Percentiles rank a stretch among this genome's conserved stretches.
Evolutionary conservation across 1,140 invertebrate species (phyloP).

Genomic region (Matsumurasca onukii): DNA sequence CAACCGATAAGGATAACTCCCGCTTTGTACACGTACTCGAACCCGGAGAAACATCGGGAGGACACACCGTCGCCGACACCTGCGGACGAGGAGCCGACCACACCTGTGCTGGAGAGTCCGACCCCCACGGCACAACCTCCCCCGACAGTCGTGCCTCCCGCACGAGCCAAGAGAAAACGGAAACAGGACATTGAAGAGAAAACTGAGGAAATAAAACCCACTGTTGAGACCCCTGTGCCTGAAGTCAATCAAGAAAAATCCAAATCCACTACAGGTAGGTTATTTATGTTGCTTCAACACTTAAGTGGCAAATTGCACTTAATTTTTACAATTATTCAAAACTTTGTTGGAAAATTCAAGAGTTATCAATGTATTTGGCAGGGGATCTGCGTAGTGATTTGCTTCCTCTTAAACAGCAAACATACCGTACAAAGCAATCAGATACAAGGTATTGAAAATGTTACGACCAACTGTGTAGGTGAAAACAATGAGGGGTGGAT

Average conservation of each 20-base stretch:
- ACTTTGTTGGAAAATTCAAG: too few species aligned
- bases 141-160: constrained; percentile 37
- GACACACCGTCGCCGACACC: constrained; percentile 54
- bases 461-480: too few species aligned
- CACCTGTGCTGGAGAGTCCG: constrained; percentile 36
- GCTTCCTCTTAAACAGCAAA: too few species aligned
- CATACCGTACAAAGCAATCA: too few species aligned
- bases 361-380: too few species aligned
- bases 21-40: constrained; percentile 74
- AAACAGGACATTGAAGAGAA: constrained; percentile 54
- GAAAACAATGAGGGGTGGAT: too few species aligned
- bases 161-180: constrained; percentile 47
- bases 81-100: constrained; percentile 46
- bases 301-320: too few species aligned
- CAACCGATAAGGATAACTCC: constrained; percentile 69
- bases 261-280: constrained; percentile 3
- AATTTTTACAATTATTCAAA: too few species aligned
- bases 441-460: too few species aligned
- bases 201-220: constrained; percentile 47
- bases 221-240: constrained; percentile 45
- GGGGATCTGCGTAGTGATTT: too few species aligned
- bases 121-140: constrained; percentile 11
- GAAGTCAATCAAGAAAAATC: neutral
- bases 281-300: too few species aligned
- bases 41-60: constrained; percentile 63